phyloP scores from a whole-genome alignment of 2,797 vertebrate species.

The Malurus splendens region DNA sequence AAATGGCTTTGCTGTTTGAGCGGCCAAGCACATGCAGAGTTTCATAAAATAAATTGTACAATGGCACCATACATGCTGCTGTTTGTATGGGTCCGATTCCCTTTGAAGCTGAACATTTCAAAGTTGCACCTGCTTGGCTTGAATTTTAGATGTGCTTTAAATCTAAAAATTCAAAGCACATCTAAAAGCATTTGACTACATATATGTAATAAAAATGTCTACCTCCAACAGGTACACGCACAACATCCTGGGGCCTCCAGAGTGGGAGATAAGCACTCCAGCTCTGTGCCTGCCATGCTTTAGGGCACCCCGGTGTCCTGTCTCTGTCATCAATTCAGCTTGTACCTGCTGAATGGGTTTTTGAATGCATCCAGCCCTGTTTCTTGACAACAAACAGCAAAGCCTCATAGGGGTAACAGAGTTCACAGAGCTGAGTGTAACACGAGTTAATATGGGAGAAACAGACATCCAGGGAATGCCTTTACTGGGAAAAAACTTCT shows the following conservation, averaged over 20 bases:
- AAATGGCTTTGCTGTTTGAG: neutral
- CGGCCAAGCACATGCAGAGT: neutral
- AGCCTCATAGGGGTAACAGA: neutral
- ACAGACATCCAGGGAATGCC: neutral
- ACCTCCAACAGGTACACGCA: neutral
- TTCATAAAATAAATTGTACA: neutral
- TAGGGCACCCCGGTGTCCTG: neutral
- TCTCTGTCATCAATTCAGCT: neutral
- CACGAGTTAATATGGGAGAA: neutral
- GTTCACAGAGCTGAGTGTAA: neutral
- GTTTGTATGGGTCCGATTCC: neutral
- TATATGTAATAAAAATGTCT: neutral
- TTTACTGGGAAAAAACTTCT: neutral
- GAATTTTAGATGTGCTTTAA: neutral
- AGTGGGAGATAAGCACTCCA: neutral
- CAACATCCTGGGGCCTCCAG: neutral
- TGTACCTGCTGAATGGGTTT: neutral
- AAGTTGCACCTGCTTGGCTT: neutral
- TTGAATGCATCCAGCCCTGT: neutral
- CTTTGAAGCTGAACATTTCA: neutral
- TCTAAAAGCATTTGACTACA: neutral
- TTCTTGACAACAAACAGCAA: neutral
- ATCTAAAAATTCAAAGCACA: too few relatives aligned
- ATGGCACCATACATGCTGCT: neutral
- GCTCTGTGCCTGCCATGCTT: neutral